Evolutionary conservation across 2,113 vertebrate genomes (phyloP).

Genomic region (Cinclus mexicanus): DNA sequence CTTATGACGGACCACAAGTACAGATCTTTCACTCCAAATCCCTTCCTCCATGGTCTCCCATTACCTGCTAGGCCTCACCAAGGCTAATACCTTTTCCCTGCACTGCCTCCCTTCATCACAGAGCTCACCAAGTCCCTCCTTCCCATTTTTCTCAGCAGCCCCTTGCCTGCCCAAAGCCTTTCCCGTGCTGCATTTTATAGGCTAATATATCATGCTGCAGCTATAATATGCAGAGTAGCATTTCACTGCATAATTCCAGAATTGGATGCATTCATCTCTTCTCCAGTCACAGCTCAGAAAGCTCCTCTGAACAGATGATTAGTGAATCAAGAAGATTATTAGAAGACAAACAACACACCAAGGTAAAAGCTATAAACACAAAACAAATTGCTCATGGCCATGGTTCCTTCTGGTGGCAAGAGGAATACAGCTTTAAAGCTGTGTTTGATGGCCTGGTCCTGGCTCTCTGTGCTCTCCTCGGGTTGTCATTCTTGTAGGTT

Average conservation of each 20-base stretch:
- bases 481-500: background rate
- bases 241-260: constrained; percentile 42
- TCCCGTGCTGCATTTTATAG: background rate
- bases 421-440: background rate
- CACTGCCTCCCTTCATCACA: background rate
- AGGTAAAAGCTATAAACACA: constrained; percentile 29
- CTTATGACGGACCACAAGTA: background rate
- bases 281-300: constrained; percentile 13
- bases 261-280: background rate
- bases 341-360: background rate
- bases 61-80: background rate
- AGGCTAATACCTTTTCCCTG: background rate
- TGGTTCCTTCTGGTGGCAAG: background rate
- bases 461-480: background rate
- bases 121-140: background rate
- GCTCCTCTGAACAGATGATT: background rate
- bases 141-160: background rate
- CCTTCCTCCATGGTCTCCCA: accelerated
- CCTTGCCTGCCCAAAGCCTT: background rate
- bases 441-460: background rate
- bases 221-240: background rate
- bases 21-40: background rate
- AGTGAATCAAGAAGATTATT: background rate
- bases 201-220: constrained; percentile 1
- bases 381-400: background rate